Conservation (phyloP, 2,113 vertebrate genomes). For the Bufo gargarizans region DNA sequence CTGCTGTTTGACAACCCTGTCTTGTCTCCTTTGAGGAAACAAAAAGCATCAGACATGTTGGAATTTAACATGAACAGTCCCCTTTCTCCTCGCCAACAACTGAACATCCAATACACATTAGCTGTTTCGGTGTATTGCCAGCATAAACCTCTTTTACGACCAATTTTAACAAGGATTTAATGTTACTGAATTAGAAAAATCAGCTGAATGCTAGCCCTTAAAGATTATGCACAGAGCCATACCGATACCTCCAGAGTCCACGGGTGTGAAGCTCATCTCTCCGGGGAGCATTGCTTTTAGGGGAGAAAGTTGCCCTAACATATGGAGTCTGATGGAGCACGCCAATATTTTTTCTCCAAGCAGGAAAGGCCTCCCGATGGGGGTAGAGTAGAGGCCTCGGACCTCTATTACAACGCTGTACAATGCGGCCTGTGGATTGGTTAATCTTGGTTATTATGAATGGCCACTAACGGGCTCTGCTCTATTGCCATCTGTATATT, state of each 20-base stretch:
- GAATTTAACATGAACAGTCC: too few relatives aligned
- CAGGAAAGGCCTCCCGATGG: too few relatives aligned
- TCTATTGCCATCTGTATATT: background rate
- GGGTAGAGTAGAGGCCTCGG: too few relatives aligned
- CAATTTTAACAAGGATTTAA: too few relatives aligned
- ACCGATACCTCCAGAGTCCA: background rate
- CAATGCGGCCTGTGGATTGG: background rate
- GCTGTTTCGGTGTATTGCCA: too few relatives aligned
- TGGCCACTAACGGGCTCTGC: background rate
- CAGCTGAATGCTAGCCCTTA: background rate
- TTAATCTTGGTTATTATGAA: background rate
- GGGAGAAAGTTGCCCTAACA: background rate
- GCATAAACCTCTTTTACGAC: too few relatives aligned
- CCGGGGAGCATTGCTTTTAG: background rate
- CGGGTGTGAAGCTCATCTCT: background rate
- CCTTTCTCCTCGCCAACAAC: too few relatives aligned
- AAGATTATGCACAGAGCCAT: background rate
- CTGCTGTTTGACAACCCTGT: too few relatives aligned
- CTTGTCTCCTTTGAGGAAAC: too few relatives aligned
- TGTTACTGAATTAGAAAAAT: background rate
- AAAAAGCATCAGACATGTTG: too few relatives aligned
- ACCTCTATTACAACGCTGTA: background rate
- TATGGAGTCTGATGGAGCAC: background rate
- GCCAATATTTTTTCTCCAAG: background rate
- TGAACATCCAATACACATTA: too few relatives aligned